These are phyloP conservation scores for Aphidoletes aphidimyza DNA, from an alignment of 2,888 invertebrate species.

Conservation along the genomic window DNA sequence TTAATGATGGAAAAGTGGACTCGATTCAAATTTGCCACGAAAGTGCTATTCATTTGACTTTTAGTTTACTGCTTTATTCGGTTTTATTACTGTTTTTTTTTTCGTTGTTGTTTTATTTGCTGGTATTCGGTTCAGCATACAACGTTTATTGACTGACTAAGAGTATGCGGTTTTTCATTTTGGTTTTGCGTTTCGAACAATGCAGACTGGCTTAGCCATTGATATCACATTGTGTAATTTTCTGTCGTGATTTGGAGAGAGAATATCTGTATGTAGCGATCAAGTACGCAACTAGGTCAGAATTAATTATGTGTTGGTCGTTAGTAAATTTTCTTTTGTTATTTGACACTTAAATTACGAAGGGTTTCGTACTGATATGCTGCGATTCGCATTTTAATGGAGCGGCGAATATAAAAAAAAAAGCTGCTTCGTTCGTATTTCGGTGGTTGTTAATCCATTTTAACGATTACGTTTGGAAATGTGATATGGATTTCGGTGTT, in stretches of 20 bases:
- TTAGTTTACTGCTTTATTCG: background rate
- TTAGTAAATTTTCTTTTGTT: slow-evolving; percentile 47
- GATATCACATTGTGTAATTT: slow-evolving; percentile 22
- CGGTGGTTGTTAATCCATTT: slow-evolving; percentile 26
- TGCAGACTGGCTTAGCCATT: background rate
- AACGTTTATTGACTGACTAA: no score
- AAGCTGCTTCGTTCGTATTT: background rate
- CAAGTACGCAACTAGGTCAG: slow-evolving; percentile 41
- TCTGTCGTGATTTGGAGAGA: slow-evolving; percentile 29
- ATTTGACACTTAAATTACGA: slow-evolving; percentile 33
- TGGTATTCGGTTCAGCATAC: background rate
- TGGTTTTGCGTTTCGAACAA: background rate
- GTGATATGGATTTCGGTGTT: background rate
- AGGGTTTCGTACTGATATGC: slow-evolving; percentile 2
- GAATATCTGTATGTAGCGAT: slow-evolving; percentile 8
- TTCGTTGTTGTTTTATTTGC: background rate
- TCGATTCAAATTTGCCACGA: slow-evolving; percentile 3
- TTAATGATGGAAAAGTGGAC: background rate
- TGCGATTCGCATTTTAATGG: background rate
- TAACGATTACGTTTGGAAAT: background rate
- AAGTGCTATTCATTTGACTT: background rate
- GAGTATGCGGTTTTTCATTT: background rate
- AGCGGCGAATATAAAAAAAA: no score
- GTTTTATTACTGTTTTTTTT: background rate
- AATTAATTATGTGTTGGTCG: slow-evolving; percentile 48